Conservation (phyloP, 1,140 invertebrate genomes). For the Hycleus cichorii region DNA sequence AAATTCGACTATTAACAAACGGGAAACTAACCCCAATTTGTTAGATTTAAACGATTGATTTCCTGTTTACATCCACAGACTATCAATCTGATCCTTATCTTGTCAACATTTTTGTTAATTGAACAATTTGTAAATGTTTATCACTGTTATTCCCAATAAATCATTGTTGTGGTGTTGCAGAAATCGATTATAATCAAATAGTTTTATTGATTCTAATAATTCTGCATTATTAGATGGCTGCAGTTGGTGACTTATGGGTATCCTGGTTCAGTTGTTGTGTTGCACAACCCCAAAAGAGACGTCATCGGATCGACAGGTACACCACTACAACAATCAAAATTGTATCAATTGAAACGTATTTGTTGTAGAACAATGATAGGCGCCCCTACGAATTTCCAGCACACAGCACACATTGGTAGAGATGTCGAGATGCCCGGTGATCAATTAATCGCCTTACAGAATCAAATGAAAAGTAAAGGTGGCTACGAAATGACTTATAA, state of each 20-base stretch:
- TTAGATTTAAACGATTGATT: no score
- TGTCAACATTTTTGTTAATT: no score
- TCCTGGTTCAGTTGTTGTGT: slow-evolving; percentile 67
- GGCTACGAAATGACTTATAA: slow-evolving; percentile 57
- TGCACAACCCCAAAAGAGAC: slow-evolving; percentile 44
- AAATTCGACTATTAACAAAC: no score
- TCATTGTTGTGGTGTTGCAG: no score
- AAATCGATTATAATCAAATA: no score
- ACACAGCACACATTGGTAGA: slow-evolving; percentile 73
- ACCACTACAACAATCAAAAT: not conserved
- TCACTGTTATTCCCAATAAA: no score
- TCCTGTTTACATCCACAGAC: no score
- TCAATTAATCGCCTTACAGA: slow-evolving; percentile 57
- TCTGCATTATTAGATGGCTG: slow-evolving; percentile 41
- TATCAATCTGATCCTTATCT: no score
- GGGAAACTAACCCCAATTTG: no score
- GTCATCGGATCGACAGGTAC: slow-evolving; percentile 38
- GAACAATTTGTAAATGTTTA: no score
- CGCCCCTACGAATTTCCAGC: slow-evolving; percentile 71
- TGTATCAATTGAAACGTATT: not conserved
- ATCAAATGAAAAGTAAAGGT: slow-evolving; percentile 68
- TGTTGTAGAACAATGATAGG: slow-evolving; percentile 68
- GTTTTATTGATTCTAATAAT: no score
- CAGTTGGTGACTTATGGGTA: slow-evolving; percentile 57
- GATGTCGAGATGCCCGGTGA: slow-evolving; percentile 59